Evolutionary conservation across 2,113 vertebrate species (phyloP).

Genomic region (Tichodroma muraria): DNA sequence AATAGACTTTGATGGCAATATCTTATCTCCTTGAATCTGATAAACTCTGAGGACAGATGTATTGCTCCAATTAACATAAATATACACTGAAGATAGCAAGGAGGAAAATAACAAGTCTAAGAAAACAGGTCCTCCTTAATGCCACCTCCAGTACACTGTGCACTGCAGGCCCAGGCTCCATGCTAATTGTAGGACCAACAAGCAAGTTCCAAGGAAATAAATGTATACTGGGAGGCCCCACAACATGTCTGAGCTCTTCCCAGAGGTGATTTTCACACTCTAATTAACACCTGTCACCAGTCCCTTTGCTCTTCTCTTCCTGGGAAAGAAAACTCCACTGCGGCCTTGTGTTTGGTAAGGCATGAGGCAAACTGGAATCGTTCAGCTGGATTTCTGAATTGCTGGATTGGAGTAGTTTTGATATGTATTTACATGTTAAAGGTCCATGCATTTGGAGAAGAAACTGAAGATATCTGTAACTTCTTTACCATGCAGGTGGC

Average conservation of each 20-base stretch:
- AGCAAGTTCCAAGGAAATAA: not conserved
- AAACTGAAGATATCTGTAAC: not conserved
- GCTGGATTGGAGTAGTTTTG: not conserved
- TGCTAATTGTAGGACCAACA: not conserved
- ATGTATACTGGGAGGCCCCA: not conserved
- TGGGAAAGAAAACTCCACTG: not conserved
- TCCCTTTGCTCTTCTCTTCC: not conserved
- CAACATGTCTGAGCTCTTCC: not conserved
- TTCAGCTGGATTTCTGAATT: not conserved
- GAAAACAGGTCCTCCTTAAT: slow-evolving; percentile 6
- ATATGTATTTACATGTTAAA: not conserved
- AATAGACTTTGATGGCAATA: slow-evolving; percentile 36
- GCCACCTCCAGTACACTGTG: not conserved
- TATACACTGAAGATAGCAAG: not conserved
- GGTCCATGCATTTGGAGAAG: not conserved
- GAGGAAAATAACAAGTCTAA: not conserved
- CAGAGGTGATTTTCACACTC: not conserved
- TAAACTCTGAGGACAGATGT: slow-evolving; percentile 60
- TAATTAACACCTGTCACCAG: slow-evolving; percentile 16
- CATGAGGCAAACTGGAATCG: not conserved
- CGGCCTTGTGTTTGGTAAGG: not conserved
- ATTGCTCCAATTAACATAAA: slow-evolving; percentile 54
- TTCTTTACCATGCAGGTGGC: not conserved
- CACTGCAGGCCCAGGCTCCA: not conserved
- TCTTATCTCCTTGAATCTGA: slow-evolving; percentile 45